Percentiles rank a stretch among this genome's conserved stretches.
Evolutionary conservation across 1,140 invertebrate genomes (phyloP).

Genomic region (Epicauta chinensis): DNA sequence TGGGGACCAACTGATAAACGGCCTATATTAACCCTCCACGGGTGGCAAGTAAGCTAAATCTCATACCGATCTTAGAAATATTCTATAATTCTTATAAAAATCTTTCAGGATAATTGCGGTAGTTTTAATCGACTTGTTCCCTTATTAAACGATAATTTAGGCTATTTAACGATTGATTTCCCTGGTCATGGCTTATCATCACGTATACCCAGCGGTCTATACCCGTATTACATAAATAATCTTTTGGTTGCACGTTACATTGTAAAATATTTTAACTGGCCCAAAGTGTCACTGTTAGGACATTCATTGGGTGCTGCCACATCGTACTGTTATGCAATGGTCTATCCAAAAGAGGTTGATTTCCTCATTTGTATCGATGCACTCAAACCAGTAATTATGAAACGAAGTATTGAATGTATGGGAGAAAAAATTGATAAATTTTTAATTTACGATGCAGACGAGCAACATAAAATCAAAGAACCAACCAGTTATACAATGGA

Average conservation of each 20-base stretch:
- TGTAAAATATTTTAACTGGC: slow-evolving; percentile 57
- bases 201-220: slow-evolving; percentile 53
- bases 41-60: slow-evolving; percentile 56
- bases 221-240: slow-evolving; percentile 53
- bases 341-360: slow-evolving; percentile 55
- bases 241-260: slow-evolving; percentile 1
- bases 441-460: slow-evolving; percentile 43
- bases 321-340: slow-evolving; percentile 49
- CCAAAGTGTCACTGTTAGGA: slow-evolving; percentile 55
- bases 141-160: slow-evolving; percentile 49
- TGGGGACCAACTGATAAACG: slow-evolving; percentile 56
- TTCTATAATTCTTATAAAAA: too few relatives aligned
- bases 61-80: too few relatives aligned
- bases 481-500: slow-evolving; percentile 55
- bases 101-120: slow-evolving; percentile 58
- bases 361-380: slow-evolving; percentile 57
- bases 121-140: slow-evolving; percentile 63
- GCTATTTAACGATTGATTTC: slow-evolving; percentile 59
- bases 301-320: slow-evolving; percentile 62
- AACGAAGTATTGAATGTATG: slow-evolving; percentile 18
- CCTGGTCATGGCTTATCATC: slow-evolving; percentile 66
- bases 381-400: slow-evolving; percentile 42
- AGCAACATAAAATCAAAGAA: slow-evolving; percentile 39
- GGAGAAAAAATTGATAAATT: slow-evolving; percentile 44
- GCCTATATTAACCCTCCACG: slow-evolving; percentile 65